phyloP scores from a whole-genome alignment of 2,888 invertebrate genomes.

The Plebejus argus region DNA sequence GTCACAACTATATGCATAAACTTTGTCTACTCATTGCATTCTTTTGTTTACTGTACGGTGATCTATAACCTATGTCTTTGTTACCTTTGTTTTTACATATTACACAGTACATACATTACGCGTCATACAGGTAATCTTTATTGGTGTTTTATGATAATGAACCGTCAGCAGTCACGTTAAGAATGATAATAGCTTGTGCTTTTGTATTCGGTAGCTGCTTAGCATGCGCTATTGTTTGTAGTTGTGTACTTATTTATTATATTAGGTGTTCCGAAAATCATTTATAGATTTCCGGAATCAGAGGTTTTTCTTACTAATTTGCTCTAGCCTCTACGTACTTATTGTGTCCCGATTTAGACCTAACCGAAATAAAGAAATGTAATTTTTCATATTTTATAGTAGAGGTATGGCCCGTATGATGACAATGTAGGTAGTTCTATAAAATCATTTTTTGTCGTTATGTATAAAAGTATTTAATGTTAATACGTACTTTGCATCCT shows the following conservation, averaged over 20 bases:
- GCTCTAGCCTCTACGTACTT: not conserved
- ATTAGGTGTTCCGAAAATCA: not conserved
- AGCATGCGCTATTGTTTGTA: not conserved
- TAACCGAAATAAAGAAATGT: not conserved
- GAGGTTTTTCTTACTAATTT: not conserved
- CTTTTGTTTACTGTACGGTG: not conserved
- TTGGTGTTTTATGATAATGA: constrained; percentile 6
- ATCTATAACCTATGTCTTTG: not conserved
- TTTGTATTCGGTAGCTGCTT: not conserved
- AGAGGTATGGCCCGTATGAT: too few relatives aligned
- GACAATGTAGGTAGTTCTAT: not conserved
- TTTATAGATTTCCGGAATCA: not conserved
- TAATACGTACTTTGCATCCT: constrained; percentile 27
- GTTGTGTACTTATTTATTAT: not conserved
- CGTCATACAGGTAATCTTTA: not conserved
- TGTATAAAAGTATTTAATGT: not conserved
- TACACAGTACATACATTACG: not conserved
- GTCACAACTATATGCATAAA: not conserved
- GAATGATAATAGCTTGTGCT: not conserved
- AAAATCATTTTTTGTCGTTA: not conserved
- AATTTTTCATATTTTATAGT: too few relatives aligned
- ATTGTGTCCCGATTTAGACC: not conserved
- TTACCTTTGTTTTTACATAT: not conserved
- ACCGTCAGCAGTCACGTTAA: not conserved
- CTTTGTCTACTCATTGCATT: not conserved